Conservation (phyloP, 2,888 invertebrate species). For the Rhyacophila evoluta region DNA sequence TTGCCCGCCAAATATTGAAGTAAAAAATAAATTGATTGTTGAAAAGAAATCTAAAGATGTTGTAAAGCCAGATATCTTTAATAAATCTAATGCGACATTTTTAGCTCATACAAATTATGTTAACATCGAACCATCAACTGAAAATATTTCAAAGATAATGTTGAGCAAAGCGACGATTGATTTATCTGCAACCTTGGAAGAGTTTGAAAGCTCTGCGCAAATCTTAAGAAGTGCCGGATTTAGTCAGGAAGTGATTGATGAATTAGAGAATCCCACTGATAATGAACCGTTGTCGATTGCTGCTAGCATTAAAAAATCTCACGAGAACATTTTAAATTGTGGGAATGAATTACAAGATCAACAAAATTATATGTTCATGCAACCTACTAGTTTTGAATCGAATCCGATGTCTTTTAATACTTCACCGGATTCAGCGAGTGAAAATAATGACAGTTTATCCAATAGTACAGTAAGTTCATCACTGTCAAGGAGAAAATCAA, state of each 20-base stretch:
- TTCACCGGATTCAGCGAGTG: constrained; percentile 63
- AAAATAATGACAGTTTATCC: constrained; percentile 58
- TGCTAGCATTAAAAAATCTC: neutral
- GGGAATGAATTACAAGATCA: constrained; percentile 61
- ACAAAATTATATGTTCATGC: constrained; percentile 65
- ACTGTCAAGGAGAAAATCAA: constrained; percentile 67
- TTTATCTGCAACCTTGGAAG: constrained; percentile 79
- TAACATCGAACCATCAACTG: constrained; percentile 63
- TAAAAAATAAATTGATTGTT: neutral
- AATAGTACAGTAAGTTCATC: constrained; percentile 60
- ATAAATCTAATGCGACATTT: neutral
- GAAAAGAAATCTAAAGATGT: neutral
- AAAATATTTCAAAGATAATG: neutral
- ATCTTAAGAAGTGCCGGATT: constrained; percentile 73
- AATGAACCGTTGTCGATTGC: constrained; percentile 59
- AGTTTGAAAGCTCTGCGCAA: constrained; percentile 83
- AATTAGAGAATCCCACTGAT: constrained; percentile 66
- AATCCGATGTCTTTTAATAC: constrained; percentile 68
- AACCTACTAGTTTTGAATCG: constrained; percentile 66
- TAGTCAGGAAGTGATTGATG: constrained; percentile 70
- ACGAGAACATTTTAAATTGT: constrained; percentile 50
- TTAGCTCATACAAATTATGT: constrained; percentile 66
- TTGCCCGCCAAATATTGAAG: constrained; percentile 57
- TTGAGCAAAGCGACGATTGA: constrained; percentile 60
- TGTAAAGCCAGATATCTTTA: neutral